These are phyloP conservation scores for Seriola rivoliana DNA, from an alignment of 2,113 vertebrate species.

Conservation along the genomic window DNA sequence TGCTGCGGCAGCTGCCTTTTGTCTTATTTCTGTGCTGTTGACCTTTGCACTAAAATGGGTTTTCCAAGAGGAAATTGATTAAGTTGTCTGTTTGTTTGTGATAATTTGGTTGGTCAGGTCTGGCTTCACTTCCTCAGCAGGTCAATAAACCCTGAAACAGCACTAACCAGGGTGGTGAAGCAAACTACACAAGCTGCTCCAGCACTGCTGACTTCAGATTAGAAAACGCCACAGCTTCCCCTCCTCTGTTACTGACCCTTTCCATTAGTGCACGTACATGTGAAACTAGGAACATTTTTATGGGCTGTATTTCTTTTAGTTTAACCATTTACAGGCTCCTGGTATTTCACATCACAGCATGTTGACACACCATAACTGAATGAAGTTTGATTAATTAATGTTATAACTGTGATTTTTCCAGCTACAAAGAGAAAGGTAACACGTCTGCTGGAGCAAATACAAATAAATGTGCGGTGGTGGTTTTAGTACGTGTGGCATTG, in stretches of 20 bases:
- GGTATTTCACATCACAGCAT: not conserved
- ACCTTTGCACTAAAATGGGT: not conserved
- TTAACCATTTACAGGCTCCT: not conserved
- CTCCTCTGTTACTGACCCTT: not conserved
- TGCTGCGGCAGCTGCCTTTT: not conserved
- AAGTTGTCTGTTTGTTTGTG: conserved; percentile 9
- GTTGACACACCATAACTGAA: not conserved
- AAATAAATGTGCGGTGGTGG: too few species aligned
- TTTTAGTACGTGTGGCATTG: not conserved
- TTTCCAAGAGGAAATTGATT: not conserved
- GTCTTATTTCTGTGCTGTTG: not conserved
- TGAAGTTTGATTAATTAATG: not conserved
- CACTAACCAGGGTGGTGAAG: conserved; percentile 29
- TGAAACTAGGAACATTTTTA: too few species aligned
- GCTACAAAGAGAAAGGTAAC: not conserved
- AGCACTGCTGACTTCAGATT: not conserved
- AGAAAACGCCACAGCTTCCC: not conserved
- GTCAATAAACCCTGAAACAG: conserved; percentile 64
- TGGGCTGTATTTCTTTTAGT: not conserved
- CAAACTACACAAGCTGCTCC: not conserved
- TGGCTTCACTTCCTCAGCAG: conserved; percentile 35
- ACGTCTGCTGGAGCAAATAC: too few species aligned
- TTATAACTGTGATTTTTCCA: not conserved
- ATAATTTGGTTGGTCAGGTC: conserved; percentile 17
- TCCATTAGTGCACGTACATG: not conserved